Base-by-base conservation (phyloP, 2,888 invertebrate species). In the Nymphalis polychloros region DNA sequence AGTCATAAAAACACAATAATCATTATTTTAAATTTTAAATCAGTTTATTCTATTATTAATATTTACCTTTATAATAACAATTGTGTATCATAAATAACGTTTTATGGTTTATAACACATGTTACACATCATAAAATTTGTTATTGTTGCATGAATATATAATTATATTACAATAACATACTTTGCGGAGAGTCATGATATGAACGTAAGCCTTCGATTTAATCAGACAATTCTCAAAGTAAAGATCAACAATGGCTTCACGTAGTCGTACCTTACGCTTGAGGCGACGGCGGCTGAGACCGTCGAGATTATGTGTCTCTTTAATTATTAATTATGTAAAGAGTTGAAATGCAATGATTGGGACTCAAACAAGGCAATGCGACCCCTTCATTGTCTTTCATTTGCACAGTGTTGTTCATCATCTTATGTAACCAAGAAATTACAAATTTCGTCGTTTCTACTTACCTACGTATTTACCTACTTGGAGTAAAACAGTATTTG, bases 301-400 rank as follows among this genome's bases (percentile, higher is more conserved):
- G 76, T 76, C 85, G 82, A 86, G 86, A 87, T 89, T 87, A 88
- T 81, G 82, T 81, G 79, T 78, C 81, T 80, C 76, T 82, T 87
- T 86, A 87, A 92, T 89, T 84, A 90, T 91, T 90, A 86, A 90
- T 84, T 86, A 86, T 85, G 84, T 83, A 91, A 91, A 89, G 91
- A 91, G 91, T 90, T 90, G 76, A 75, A 71, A 62, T 69, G 64
- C 69, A 70, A 61, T 64, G 59, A 48, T 52, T 53, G 23, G 49
- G 49, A 41, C 57, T 61, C 35, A 41, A 65, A 61, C 61, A 67
- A 57, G 64, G 68, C 70, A 64, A 71, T 65, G 71, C 75, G 76
- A 77, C 75, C 79, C 79, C 77, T 80, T 78, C 68, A 75, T 83
- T 85, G 82, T 85, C 87, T 80, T 75, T 78, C 76, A 78, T 78